These are phyloP conservation scores for Drosophila affinis DNA, from an alignment of 2,888 invertebrate genomes.

Conservation along the genomic window DNA sequence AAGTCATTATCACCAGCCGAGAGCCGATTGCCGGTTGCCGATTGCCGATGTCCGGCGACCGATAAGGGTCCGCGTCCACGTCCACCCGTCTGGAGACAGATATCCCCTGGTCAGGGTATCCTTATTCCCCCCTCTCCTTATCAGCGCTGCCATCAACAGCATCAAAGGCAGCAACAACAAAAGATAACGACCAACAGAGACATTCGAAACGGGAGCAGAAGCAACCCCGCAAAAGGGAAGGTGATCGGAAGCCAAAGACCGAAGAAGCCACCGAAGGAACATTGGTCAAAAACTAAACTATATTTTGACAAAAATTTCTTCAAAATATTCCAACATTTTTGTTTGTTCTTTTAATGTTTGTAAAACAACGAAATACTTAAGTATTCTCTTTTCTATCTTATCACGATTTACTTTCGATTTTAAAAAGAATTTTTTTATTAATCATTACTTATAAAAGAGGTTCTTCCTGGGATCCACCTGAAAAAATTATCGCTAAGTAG, in stretches of 20 bases:
- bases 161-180: constrained; percentile 71
- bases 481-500: no score
- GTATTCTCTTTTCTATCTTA: no score
- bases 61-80: constrained; percentile 57
- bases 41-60: constrained; percentile 65
- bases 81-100: constrained; percentile 17
- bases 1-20: constrained; percentile 81
- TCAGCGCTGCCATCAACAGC: constrained; percentile 70
- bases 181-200: constrained; percentile 61
- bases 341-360: no score
- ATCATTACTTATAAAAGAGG: no score
- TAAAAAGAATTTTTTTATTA: no score
- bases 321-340: no score
- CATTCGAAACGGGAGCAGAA: constrained; percentile 52
- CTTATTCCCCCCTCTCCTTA: constrained; percentile 38
- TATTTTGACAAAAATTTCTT: background rate
- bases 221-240: constrained; percentile 20
- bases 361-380: no score
- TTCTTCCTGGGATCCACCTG: no score
- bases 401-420: no score
- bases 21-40: constrained; percentile 70
- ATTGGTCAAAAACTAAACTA: background rate
- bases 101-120: constrained; percentile 14
- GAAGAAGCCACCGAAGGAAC: background rate
- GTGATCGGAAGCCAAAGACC: background rate